Evolutionary conservation across 2,888 invertebrate species (phyloP), one percentile per base, ranked within the genome.

Genomic region (Ganaspis brasiliensis): DNA sequence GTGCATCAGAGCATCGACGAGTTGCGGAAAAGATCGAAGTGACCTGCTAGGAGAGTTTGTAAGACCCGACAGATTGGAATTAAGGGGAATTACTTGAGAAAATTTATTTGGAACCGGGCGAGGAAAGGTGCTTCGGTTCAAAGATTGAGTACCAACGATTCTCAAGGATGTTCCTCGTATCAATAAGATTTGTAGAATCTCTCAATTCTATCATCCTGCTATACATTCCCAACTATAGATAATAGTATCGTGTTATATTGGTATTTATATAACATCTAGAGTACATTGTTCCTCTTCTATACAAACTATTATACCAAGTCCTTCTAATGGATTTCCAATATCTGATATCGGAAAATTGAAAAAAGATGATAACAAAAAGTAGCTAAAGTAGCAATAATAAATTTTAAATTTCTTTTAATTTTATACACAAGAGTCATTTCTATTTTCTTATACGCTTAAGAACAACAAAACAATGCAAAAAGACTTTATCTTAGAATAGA

Each of bases 71-170:
- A 77, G 67, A 40, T 57, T 40, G 77, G 79, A 79, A 79, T 79
- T 77, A 77, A 74, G 73, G 74, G 55, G 77, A 75, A 79, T 77
- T 70, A 77, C 70, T 55, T 49, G 45, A 59, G 77, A 72, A 79
- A 75, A 80, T 77, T 77, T 80, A 80, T 80, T 73, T 72, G 72
- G 24, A 57, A 37, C 21, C 8, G 9, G 12, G 52, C 40, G 35
- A 31, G 49, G 72, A 59, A 35, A 35, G 14, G 59, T 37, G 19
- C 55, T 56, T 37, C 26, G 19, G 14, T 45, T 35, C 21, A 12
- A 52, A 56, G 77, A 77, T 55, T 56, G 71, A 71, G 61, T 72
- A 24, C 72, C 16, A 52, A 45, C 55, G 73, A 76, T 76, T 76
- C 40, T 59, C 55, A 21, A 31, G 59, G 49, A 21, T 73, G 63